A percentile compares a stretch with the other conserved stretches of the same genome.
Conservation (phyloP, 2,113 vertebrate species). For the human region GRCh38 chr9:131666001-131666500, state of each 20-base stretch:
- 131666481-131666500: too few species aligned
- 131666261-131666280: background rate
- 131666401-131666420: too few species aligned
- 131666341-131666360: background rate
- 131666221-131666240: background rate
- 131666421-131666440: too few species aligned
- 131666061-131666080: background rate
- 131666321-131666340: background rate
- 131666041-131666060: background rate
- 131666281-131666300: background rate
- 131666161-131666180: background rate
- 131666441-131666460: too few species aligned
- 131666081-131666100: background rate
- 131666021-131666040: background rate
- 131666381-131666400: too few species aligned
- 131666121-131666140: fast-evolving
- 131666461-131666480: too few species aligned
- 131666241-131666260: background rate
- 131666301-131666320: background rate
- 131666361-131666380: background rate
- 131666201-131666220: background rate
- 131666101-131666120: background rate
- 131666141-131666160: background rate
- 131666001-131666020: too few species aligned
- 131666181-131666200: background rate